Evolutionary conservation across 2,113 vertebrate genomes (phyloP), one percentile per base, ranked within the genome.

Genomic region (Ellobius talpinus): DNA sequence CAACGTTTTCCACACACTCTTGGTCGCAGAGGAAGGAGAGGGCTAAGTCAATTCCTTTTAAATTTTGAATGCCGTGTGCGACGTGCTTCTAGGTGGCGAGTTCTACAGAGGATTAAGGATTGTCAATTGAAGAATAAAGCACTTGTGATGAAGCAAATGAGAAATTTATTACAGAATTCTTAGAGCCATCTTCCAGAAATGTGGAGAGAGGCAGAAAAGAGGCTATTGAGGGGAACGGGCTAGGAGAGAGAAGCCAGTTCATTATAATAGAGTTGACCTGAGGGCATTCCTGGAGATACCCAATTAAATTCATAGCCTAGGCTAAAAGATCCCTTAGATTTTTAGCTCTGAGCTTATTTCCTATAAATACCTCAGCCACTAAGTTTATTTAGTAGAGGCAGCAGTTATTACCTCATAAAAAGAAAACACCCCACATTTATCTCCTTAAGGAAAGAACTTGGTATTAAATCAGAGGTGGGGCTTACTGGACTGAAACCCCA

Each of bases 261-360:
- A 68, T n/a, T 33, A n/a, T 63, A 86, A 65, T 0, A 65, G 68
- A 19, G 42, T 65, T 89, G 93, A 89, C 86, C 94, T 55, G 68
- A 94, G 89, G 29, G 42, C 72, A 8, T 63, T 95, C 31, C 61
- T 79, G 50, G 77, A 76, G 90, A 58, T 39, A 50, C 52, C 65
- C 66, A 81, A 76, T 90, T 97, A 91, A 91, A 94, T 93, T 96
- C 50, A 47, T 87, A 91, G 63, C 87, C 82, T 55, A 47, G 82
- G 82, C 66, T 96, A 70, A 91, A 95, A 95, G 81, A 42, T 3
- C 86, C 39, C n/a, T 90, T 93, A 77, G 85, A 42, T 88, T 92
- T 95, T 92, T 89, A 93, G 88, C 66, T 93, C 93, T 84, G 84
- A 96, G 78, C 91, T 94, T 91, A 97, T 96, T 91, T 97, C 90